Evolutionary conservation across 2,113 vertebrate species (phyloP), one percentile per base, ranked within the genome.

Genomic region (Sapajus apella): DNA sequence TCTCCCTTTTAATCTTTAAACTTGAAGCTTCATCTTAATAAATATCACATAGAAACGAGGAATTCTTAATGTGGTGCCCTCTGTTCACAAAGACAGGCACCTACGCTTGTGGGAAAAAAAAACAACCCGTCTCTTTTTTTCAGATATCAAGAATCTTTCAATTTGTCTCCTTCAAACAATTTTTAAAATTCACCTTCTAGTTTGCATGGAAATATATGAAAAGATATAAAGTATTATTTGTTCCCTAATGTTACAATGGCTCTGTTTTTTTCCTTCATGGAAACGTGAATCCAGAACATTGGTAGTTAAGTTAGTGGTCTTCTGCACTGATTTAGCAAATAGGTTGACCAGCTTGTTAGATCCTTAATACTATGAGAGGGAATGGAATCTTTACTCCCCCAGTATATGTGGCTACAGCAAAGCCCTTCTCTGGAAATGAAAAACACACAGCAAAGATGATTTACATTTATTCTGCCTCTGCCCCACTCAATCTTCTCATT

Each of bases 171-270:
- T 92, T 90, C 87, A 45, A 10, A 85, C 90, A 90, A 14, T 90
- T 93, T 40, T 75, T 68, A 95, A 84, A 32, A 45, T 61, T 43
- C 56, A 64, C 30, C 55, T 45, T 79, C 58, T 77, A 86, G 25
- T 58, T 94, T 92, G 30, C 30, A 91, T 75, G 68, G 20, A 66
- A 89, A 95, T 47, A 95, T 89, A 82, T 55, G 56, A 86, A 83
- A 61, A 91, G 66, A 77, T 92, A 13, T 82, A 27, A 93, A 81
- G 32, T 75, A 52, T 77, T 79, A 37, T 87, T 87, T 75, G 52
- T 14, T 1, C 55, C 61, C 45, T n/a, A 35, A 68, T 84, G 70
- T 89, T 93, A 93, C 20, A 4, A 7, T 81, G 50, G 77, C 40
- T 94, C 77, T 76, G 2, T 37, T 40, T 93, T 72, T 68, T 47